A percentile compares a stretch with the other conserved stretches of the same genome.
phyloP scores from a whole-genome alignment of 2,888 invertebrate species.

The Dynastes grantii region DNA sequence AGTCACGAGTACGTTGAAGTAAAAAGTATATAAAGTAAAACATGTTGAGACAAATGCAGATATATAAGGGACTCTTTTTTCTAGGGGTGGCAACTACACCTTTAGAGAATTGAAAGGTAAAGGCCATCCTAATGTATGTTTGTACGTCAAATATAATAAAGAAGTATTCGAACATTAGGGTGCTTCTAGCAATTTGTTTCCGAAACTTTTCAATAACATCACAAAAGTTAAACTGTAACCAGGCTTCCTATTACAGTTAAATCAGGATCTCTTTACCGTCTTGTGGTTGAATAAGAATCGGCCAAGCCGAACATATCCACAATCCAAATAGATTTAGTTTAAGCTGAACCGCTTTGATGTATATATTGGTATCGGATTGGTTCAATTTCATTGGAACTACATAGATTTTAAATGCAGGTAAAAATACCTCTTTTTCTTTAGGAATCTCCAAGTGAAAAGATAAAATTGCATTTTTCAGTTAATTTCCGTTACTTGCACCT shows the following conservation, averaged over 20 bases:
- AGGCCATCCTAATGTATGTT: too few species aligned
- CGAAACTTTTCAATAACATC: not conserved
- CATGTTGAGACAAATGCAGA: too few species aligned
- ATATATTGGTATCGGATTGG: not conserved
- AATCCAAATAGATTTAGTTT: slow-evolving; percentile 2
- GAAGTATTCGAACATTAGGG: too few species aligned
- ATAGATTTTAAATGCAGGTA: not conserved
- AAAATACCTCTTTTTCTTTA: not conserved
- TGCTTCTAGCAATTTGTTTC: too few species aligned
- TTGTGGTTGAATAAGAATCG: not conserved
- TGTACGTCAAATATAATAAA: too few species aligned
- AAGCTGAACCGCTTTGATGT: not conserved
- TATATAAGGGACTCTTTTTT: too few species aligned
- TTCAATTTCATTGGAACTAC: not conserved
- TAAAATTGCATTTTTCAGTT: not conserved
- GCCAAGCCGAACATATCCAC: not conserved
- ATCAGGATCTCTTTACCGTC: slow-evolving; percentile 5
- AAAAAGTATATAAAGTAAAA: too few species aligned
- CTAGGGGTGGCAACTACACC: too few species aligned
- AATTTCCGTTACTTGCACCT: slow-evolving; percentile 4
- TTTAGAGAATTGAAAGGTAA: too few species aligned
- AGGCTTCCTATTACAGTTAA: not conserved
- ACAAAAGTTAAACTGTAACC: not conserved
- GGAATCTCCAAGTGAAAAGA: not conserved
- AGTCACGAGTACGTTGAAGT: too few species aligned